phyloP scores from a whole-genome alignment of 1,140 invertebrate species.

The Drosophila mayri region DNA sequence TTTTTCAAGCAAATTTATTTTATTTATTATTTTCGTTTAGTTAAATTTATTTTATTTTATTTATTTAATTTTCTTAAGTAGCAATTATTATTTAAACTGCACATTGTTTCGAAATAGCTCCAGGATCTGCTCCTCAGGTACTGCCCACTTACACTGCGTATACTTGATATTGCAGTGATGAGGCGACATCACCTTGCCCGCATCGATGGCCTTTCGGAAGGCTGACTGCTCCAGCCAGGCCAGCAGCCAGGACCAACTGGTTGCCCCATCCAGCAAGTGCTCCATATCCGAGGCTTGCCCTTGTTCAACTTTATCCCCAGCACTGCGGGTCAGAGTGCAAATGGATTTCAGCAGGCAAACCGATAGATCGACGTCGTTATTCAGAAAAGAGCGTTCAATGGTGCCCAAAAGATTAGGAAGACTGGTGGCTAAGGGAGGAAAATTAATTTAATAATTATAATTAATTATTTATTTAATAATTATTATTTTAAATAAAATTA shows the following conservation, averaged over 20 bases:
- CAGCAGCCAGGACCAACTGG: constrained; percentile 59
- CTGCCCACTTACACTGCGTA: constrained; percentile 64
- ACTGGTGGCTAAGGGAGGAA: constrained; percentile 48
- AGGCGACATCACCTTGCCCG: constrained; percentile 21
- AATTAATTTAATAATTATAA: no score
- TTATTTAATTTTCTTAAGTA: background rate
- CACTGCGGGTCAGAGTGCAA: constrained; percentile 51
- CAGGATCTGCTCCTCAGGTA: constrained; percentile 53
- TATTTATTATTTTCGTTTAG: background rate
- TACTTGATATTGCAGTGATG: constrained; percentile 56
- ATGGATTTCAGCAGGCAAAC: constrained; percentile 68
- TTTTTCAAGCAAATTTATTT: background rate
- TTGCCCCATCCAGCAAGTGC: constrained; percentile 58
- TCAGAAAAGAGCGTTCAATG: constrained; percentile 60
- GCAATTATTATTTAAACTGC: constrained; percentile 43
- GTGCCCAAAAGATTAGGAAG: constrained; percentile 53
- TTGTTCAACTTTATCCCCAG: constrained; percentile 28
- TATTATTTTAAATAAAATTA: no score
- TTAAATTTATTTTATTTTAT: background rate
- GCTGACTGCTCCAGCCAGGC: constrained; percentile 56
- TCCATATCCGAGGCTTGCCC: constrained; percentile 56
- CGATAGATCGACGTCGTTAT: constrained; percentile 64
- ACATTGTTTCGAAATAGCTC: constrained; percentile 60
- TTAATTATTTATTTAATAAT: no score
- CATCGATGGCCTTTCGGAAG: constrained; percentile 53